These are phyloP conservation scores for Rhynchonycteris naso DNA, from an alignment of 2,797 vertebrate species.

Conservation along the genomic window DNA sequence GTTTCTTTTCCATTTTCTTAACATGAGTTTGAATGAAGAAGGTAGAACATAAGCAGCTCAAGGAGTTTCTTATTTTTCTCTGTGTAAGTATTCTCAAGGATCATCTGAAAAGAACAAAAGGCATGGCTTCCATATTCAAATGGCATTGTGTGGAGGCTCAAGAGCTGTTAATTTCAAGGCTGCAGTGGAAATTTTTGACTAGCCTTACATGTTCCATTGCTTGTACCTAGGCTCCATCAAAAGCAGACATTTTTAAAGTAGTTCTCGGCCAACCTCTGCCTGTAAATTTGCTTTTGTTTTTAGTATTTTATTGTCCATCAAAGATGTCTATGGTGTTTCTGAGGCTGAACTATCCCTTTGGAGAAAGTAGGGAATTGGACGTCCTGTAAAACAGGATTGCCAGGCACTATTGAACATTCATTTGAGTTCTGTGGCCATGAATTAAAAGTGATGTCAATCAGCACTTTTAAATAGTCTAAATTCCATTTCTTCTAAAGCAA, in stretches of 20 bases:
- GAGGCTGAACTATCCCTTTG: background rate
- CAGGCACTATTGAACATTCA: background rate
- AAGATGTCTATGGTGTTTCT: background rate
- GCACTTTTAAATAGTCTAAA: background rate
- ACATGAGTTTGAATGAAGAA: background rate
- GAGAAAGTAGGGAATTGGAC: background rate
- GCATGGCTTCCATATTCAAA: background rate
- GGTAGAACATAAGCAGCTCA: background rate
- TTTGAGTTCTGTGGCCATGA: background rate
- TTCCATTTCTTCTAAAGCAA: background rate
- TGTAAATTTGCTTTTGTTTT: conserved; percentile 31
- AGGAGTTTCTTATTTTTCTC: background rate
- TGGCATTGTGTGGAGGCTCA: background rate
- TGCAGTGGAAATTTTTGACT: background rate
- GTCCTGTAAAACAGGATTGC: background rate
- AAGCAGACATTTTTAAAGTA: background rate
- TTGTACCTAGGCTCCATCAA: background rate
- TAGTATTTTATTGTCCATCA: background rate
- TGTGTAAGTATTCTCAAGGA: background rate
- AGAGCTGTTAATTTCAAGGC: background rate
- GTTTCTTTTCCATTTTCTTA: background rate
- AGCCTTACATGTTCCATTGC: background rate
- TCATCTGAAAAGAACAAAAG: background rate
- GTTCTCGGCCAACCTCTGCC: background rate
- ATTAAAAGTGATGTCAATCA: background rate